Percentiles rank a stretch among this genome's conserved stretches.
These are phyloP conservation scores for Mamestra brassicae DNA, from an alignment of 2,888 invertebrate genomes.

Conservation along the genomic window DNA sequence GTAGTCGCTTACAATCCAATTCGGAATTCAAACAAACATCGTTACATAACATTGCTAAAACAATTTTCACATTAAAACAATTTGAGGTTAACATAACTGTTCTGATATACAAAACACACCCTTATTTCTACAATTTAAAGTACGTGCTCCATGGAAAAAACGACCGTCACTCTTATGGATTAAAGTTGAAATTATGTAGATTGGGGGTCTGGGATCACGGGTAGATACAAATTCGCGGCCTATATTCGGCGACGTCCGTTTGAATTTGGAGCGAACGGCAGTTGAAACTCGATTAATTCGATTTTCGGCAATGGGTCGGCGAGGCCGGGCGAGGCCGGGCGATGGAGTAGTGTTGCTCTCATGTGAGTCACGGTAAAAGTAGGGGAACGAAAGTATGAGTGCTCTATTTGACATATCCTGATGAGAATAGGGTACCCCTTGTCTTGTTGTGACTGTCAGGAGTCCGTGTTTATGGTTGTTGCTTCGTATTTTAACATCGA, in stretches of 20 bases:
- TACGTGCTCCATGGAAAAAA: neutral
- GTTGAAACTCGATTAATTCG: conserved; percentile 77
- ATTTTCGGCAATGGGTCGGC: conserved; percentile 73
- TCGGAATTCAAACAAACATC: conserved; percentile 48
- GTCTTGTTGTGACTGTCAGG: neutral
- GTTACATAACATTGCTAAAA: conserved; percentile 51
- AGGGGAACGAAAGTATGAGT: conserved; percentile 32
- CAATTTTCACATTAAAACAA: conserved; percentile 53
- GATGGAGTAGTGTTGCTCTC: conserved; percentile 25
- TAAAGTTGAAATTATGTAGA: conserved; percentile 33
- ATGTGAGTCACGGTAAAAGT: conserved; percentile 51
- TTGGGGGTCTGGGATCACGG: conserved; percentile 43
- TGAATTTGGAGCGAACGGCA: conserved; percentile 76
- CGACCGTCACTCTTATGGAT: neutral
- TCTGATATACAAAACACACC: conserved; percentile 26
- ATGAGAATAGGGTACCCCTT: conserved; percentile 1
- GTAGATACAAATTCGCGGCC: conserved; percentile 69
- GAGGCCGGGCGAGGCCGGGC: conserved; percentile 11
- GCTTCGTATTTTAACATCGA: too few relatives aligned
- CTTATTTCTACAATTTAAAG: conserved; percentile 13
- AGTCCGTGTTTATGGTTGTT: neutral
- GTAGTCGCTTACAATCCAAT: conserved; percentile 24
- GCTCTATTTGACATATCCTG: conserved; percentile 48
- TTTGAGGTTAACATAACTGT: conserved; percentile 31
- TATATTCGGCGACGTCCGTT: conserved; percentile 78